Conservation (phyloP, 1,140 invertebrate species). For the Brachionus calyciflorus region DNA sequence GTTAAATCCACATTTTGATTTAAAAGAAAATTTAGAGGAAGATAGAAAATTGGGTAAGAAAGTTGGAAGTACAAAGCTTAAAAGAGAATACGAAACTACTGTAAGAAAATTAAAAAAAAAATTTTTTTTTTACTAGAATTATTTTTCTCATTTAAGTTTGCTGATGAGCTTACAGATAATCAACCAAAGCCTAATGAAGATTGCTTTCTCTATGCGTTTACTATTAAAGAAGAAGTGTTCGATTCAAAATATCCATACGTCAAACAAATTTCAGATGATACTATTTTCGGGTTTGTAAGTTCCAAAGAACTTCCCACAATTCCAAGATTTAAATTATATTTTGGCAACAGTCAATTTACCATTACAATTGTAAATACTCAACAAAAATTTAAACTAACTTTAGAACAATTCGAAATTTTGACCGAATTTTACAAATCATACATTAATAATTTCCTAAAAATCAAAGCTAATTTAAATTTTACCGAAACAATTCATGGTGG, state of each 20-base stretch:
- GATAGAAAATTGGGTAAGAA: constrained; percentile 2
- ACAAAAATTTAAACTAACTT: background rate
- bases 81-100: background rate
- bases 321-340: constrained; percentile 6
- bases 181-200: background rate
- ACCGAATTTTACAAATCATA: background rate
- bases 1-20: background rate
- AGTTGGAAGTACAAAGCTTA: background rate
- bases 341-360: background rate
- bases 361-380: background rate
- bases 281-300: constrained; percentile 3
- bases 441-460: background rate
- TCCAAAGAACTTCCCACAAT: background rate
- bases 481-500: background rate
- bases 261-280: background rate
- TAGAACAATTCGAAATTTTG: background rate
- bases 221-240: background rate
- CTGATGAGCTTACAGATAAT: background rate
- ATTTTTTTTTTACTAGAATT: background rate
- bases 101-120: background rate
- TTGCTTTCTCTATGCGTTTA: background rate
- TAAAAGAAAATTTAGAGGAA: background rate
- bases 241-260: background rate
- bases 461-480: constrained; percentile 14
- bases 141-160: background rate